A percentile compares a stretch with the other conserved stretches of the same genome.
phyloP scores from a whole-genome alignment of 1,140 invertebrate species.

The Holcopasites calliopsidis region DNA sequence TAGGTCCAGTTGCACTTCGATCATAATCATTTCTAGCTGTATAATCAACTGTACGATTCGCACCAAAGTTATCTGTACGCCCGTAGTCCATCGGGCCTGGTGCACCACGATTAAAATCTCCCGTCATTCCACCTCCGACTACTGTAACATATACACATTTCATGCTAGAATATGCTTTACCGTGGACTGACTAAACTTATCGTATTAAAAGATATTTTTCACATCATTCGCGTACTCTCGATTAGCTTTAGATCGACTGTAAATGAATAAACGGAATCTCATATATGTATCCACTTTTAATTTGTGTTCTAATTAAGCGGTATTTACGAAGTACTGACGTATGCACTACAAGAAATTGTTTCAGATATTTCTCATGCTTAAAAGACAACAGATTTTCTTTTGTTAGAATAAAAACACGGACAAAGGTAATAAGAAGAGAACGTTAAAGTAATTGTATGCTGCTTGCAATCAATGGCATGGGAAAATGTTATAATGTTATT shows the following conservation, averaged over 20 bases:
- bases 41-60: slow-evolving; percentile 75
- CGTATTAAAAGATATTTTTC: background rate
- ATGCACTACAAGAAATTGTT: no score
- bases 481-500: no score
- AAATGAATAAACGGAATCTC: background rate
- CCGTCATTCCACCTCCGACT: slow-evolving; percentile 73
- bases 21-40: slow-evolving; percentile 76
- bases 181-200: background rate
- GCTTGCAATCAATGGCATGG: no score
- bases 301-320: no score
- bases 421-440: no score
- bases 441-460: no score
- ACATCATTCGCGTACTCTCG: background rate
- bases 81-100: slow-evolving; percentile 77
- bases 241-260: background rate
- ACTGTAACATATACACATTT: slow-evolving; percentile 59
- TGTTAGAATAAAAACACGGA: no score
- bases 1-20: slow-evolving; percentile 74
- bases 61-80: slow-evolving; percentile 75
- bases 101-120: slow-evolving; percentile 75
- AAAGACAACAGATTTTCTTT: no score
- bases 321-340: no score
- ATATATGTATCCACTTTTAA: no score
- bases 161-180: background rate
- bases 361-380: no score